phyloP scores from a whole-genome alignment of 2,113 vertebrate species.

The Semicossyphus pulcher region DNA sequence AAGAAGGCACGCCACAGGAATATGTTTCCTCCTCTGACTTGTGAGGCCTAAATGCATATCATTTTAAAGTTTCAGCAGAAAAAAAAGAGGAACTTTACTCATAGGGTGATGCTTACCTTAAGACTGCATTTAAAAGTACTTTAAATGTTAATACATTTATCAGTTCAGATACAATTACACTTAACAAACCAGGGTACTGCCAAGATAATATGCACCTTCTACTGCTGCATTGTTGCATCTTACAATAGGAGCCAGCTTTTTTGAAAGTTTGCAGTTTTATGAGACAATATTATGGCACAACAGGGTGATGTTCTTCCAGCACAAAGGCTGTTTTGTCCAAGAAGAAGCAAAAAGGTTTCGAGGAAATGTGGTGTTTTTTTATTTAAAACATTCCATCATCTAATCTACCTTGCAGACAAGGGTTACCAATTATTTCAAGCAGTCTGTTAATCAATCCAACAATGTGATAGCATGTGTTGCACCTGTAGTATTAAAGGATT shows the following conservation, averaged over 20 bases:
- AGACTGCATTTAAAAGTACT: not conserved
- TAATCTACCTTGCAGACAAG: too few relatives aligned
- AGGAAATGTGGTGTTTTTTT: too few relatives aligned
- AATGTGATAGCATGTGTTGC: too few relatives aligned
- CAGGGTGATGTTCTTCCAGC: too few relatives aligned
- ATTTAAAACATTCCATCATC: too few relatives aligned
- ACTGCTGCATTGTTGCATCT: not conserved
- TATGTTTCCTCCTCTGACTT: slow-evolving; percentile 35
- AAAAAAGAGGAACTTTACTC: slow-evolving; percentile 6
- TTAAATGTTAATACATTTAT: not conserved
- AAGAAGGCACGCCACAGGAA: slow-evolving; percentile 47
- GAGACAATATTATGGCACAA: slow-evolving; percentile 2
- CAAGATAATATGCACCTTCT: not conserved
- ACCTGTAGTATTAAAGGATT: too few relatives aligned
- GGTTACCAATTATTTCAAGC: too few relatives aligned
- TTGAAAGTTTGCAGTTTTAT: not conserved
- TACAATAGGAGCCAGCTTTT: slow-evolving; percentile 12
- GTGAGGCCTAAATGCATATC: slow-evolving; percentile 22
- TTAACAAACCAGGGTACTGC: slow-evolving; percentile 6
- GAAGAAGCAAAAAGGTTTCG: too few relatives aligned
- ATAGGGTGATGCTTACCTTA: not conserved
- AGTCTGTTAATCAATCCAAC: too few relatives aligned
- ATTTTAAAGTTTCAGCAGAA: slow-evolving; percentile 33
- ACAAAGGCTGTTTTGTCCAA: too few relatives aligned
- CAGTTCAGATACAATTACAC: too few relatives aligned